Conservation (phyloP, 1,140 invertebrate genomes). For the Drosophila kanapiae region DNA sequence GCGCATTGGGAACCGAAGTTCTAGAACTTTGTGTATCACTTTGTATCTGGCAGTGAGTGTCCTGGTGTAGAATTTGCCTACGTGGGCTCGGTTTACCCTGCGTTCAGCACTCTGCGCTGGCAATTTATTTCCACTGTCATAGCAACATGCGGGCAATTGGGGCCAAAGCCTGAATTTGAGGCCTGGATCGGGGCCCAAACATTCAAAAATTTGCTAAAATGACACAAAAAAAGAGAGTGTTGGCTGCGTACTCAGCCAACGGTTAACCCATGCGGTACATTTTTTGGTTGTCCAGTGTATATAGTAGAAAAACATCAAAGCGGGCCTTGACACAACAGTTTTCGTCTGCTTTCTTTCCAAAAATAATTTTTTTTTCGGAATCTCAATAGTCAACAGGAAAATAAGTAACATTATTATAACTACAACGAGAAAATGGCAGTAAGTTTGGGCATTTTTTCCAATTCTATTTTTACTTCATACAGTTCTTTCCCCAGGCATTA, state of each 20-base stretch:
- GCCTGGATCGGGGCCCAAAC: neutral
- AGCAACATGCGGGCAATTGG: constrained; percentile 43
- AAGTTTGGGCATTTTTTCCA: neutral
- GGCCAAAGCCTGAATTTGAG: constrained; percentile 1
- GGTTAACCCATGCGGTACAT: too few species aligned
- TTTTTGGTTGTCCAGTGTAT: too few species aligned
- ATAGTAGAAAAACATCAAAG: neutral
- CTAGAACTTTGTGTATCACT: constrained; percentile 28
- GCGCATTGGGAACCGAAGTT: constrained; percentile 33
- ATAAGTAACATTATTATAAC: neutral
- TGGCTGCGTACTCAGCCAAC: neutral
- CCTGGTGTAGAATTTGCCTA: constrained; percentile 25
- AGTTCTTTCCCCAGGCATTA: neutral
- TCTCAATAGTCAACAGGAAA: neutral
- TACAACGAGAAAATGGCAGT: neutral
- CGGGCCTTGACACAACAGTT: too few species aligned
- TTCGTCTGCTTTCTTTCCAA: neutral
- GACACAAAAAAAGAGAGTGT: neutral
- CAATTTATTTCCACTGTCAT: constrained; percentile 65
- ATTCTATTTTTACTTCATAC: neutral
- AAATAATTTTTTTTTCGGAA: neutral
- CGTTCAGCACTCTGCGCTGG: constrained; percentile 26
- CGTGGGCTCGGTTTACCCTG: constrained; percentile 51
- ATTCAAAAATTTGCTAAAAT: constrained; percentile 34
- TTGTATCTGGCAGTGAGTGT: constrained; percentile 2